Evolutionary conservation across 2,888 invertebrate genomes (phyloP).

Genomic region (Salticus scenicus): DNA sequence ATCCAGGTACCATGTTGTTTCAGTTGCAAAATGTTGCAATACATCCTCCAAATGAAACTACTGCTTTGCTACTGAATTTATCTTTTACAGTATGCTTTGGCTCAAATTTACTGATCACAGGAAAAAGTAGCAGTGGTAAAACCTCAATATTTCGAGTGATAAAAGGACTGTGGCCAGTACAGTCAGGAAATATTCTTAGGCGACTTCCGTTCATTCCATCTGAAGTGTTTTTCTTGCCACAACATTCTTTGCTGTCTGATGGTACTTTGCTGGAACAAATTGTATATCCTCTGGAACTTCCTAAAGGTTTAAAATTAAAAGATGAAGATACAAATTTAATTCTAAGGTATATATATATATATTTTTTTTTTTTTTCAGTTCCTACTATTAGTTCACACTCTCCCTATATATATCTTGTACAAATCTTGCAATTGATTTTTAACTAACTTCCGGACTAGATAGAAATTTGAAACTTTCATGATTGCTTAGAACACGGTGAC

Average conservation of each 20-base stretch:
- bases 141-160: conserved; percentile 79
- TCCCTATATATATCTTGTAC: too few relatives aligned
- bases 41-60: conserved; percentile 51
- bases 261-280: conserved; percentile 75
- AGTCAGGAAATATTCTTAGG: conserved; percentile 72
- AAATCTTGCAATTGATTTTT: too few relatives aligned
- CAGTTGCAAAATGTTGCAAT: conserved; percentile 54
- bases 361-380: too few relatives aligned
- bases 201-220: conserved; percentile 72
- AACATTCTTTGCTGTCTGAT: conserved; percentile 79
- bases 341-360: conserved; percentile 14
- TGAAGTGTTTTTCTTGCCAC: conserved; percentile 78
- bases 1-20: conserved; percentile 11
- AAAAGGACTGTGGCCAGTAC: conserved; percentile 79
- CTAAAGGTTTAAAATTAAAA: not conserved
- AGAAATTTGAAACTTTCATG: too few relatives aligned
- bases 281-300: conserved; percentile 57
- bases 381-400: too few relatives aligned
- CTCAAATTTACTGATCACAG: conserved; percentile 78
- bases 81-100: conserved; percentile 77
- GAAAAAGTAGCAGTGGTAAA: conserved; percentile 80
- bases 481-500: too few relatives aligned
- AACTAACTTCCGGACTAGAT: too few relatives aligned
- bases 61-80: conserved; percentile 75
- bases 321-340: conserved; percentile 16